phyloP scores from a whole-genome alignment of 2,797 vertebrate genomes.

The Tympanoctomys barrerae region DNA sequence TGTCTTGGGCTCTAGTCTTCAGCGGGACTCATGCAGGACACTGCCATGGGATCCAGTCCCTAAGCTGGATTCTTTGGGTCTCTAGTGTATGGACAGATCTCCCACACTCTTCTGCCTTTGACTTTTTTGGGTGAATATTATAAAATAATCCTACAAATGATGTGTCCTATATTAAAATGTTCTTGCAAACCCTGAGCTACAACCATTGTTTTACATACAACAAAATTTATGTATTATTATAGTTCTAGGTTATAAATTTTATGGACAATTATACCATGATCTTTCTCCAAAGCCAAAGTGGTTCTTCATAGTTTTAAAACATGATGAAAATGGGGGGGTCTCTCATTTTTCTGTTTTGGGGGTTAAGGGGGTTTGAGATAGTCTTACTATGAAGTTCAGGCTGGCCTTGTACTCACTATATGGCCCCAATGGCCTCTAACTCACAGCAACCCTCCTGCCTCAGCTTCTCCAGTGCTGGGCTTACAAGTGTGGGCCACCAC shows the following conservation, averaged over 20 bases:
- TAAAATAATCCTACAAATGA: background rate
- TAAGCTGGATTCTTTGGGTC: background rate
- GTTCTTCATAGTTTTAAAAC: background rate
- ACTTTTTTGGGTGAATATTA: background rate
- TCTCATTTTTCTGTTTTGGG: background rate
- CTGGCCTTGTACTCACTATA: background rate
- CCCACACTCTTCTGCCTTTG: background rate
- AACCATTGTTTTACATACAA: background rate
- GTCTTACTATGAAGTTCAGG: background rate
- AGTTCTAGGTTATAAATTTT: slow-evolving; percentile 21
- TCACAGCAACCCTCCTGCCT: background rate
- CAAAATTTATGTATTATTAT: background rate
- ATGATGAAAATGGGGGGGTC: background rate
- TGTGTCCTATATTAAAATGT: background rate
- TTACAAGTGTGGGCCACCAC: background rate
- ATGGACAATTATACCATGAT: background rate
- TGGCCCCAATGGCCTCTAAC: background rate
- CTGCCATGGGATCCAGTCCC: background rate
- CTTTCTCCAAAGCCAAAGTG: slow-evolving; percentile 24
- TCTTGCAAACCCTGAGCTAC: background rate
- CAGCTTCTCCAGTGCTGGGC: background rate
- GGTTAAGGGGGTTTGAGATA: background rate
- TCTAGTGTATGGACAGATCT: background rate
- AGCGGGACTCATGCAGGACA: background rate
- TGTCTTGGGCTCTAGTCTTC: background rate